Base-by-base conservation (phyloP, 2,113 vertebrate species). In the Phyllostomus hastatus region DNA sequence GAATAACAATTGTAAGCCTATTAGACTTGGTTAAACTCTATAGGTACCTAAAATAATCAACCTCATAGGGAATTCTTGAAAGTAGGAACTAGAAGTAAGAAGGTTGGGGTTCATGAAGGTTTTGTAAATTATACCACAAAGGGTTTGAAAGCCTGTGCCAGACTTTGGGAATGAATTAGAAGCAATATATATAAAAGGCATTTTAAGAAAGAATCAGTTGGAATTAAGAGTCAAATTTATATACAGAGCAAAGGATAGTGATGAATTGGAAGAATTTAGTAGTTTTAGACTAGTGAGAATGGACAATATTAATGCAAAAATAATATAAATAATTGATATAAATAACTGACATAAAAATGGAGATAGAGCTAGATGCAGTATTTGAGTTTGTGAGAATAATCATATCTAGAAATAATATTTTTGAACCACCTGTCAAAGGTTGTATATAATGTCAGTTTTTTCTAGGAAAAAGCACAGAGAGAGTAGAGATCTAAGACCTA, bases 1-100 rank as follows among this genome's bases (percentile, higher is more conserved):
- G 43, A 92, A 70, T 83, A 14, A 67, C n/a, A 92, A 93, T 86
- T 88, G 48, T 95, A 96, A 96, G 46, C 31, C 41, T 73, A 2
- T 22, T 64, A 33, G 9, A 82, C 38, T 43, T 19, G 48, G 7
- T 91, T 82, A 88, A 96, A 73, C 5, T 82, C 31, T 82, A 9
- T 1, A 38, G 15, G 0, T 33, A 35, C 33, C 43, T 43, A 38
- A 35, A 17, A 35, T 31, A 10, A 54, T 88, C 50, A 83, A n/a
- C 15, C n/a, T 94, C n/a, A 41, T 43, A 69, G 33, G 20, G 95
- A 35, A 35, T 78, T 69, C 57, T 70, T 54, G 59, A 86, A 92
- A 78, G 20, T 50, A 95, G 26, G 10, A 80, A 75, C 26, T 57
- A 16, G 54, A 80, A 57, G 28, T 80, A 88, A n/a, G 17, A 85